phyloP scores from a whole-genome alignment of 2,797 vertebrate genomes.

The Kryptopterus vitreolus region DNA sequence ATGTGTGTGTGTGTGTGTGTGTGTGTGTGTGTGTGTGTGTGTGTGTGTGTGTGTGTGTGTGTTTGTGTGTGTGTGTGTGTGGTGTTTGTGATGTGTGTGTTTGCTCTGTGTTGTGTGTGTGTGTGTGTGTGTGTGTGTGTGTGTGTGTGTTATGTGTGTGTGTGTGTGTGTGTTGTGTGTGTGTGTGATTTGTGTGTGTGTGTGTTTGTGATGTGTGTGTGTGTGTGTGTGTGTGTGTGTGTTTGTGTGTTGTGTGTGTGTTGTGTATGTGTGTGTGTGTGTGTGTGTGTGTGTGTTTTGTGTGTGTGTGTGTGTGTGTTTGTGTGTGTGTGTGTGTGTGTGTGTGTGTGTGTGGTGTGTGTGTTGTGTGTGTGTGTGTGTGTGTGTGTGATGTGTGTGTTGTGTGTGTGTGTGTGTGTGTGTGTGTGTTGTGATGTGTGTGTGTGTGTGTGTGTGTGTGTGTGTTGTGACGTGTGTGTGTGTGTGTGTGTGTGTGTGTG shows the following conservation, averaged over 20 bases:
- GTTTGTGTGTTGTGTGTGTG: no score
- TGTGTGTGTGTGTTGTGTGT: not conserved
- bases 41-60: slow-evolving; percentile 37
- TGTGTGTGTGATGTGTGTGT: no score
- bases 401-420: not conserved
- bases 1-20: slow-evolving; percentile 38
- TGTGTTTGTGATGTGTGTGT: not conserved
- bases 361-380: slow-evolving; percentile 22
- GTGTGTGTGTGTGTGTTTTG: not conserved
- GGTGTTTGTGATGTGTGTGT: no score
- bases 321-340: slow-evolving; percentile 30
- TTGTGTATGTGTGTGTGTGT: not conserved
- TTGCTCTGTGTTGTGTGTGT: no score
- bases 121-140: slow-evolving; percentile 40
- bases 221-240: no score
- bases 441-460: not conserved
- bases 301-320: not conserved
- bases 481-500: not conserved
- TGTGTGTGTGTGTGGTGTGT: no score
- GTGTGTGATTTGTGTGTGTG: not conserved
- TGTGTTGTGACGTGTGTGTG: not conserved
- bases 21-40: slow-evolving; percentile 55
- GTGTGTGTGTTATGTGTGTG: slow-evolving; percentile 44
- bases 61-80: slow-evolving; percentile 57
- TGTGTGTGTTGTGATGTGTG: no score